Evolutionary conservation across 1,140 invertebrate species (phyloP).

Genomic region (Diachasmimorpha longicaudata): DNA sequence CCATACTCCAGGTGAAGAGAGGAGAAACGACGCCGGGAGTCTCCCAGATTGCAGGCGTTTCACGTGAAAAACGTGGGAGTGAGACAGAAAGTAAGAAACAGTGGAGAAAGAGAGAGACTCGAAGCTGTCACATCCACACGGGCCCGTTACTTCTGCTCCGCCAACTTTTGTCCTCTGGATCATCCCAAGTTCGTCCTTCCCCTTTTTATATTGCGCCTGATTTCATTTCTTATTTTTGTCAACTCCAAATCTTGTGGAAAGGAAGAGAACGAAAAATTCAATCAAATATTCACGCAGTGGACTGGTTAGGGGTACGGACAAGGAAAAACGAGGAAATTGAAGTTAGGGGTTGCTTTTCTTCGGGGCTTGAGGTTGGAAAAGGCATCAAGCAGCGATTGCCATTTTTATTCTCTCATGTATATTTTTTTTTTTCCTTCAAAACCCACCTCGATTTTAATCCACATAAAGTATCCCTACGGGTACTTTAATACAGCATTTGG

Average conservation of each 20-base stretch:
- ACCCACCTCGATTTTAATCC: conserved; percentile 47
- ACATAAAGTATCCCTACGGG: conserved; percentile 38
- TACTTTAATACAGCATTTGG: conserved; percentile 1
- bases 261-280: conserved; percentile 5
- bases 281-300: background rate
- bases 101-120: conserved; percentile 33
- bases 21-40: conserved; percentile 30
- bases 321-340: no score
- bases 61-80: conserved; percentile 33
- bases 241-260: background rate
- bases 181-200: conserved; percentile 27
- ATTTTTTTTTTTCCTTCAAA: conserved; percentile 13
- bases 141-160: conserved; percentile 60
- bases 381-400: conserved; percentile 58
- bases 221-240: conserved; percentile 42
- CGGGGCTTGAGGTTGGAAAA: conserved; percentile 24
- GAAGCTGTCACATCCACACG: conserved; percentile 57
- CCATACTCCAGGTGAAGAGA: conserved; percentile 35
- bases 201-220: conserved; percentile 17
- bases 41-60: conserved; percentile 48
- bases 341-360: background rate
- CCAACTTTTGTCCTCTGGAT: conserved; percentile 52
- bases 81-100: conserved; percentile 40
- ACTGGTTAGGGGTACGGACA: background rate
- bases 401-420: conserved; percentile 54